phyloP scores from a whole-genome alignment of 1,140 invertebrate genomes.

The Drosophila guanche region DNA sequence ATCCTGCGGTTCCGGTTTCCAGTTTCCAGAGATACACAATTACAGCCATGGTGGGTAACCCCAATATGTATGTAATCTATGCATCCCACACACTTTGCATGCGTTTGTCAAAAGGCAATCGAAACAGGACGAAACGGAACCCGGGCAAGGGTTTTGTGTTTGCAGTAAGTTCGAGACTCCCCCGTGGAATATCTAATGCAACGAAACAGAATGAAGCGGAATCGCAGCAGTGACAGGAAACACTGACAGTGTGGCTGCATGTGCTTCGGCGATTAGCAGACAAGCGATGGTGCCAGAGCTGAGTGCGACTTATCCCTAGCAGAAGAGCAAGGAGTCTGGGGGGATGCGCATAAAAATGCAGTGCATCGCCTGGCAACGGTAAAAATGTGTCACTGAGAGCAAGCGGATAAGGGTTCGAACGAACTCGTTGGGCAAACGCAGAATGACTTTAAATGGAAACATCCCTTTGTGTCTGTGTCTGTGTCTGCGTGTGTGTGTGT shows the following conservation, averaged over 20 bases:
- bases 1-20: background rate
- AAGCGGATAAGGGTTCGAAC: constrained; percentile 3
- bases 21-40: constrained; percentile 11
- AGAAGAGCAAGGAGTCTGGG: background rate
- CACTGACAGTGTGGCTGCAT: constrained; percentile 4
- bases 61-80: constrained; percentile 31
- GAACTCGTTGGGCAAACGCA: constrained; percentile 35
- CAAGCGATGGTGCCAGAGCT: constrained; percentile 55
- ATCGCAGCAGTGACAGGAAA: background rate
- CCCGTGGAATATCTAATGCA: constrained; percentile 56
- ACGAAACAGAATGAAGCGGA: constrained; percentile 5
- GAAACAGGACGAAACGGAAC: constrained; percentile 21
- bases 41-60: constrained; percentile 13
- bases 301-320: constrained; percentile 45
- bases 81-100: constrained; percentile 40
- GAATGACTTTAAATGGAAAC: constrained; percentile 73
- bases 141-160: background rate
- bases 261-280: constrained; percentile 64
- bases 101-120: constrained; percentile 43
- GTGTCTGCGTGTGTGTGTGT: constrained; percentile 21
- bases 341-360: constrained; percentile 60
- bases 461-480: constrained; percentile 49
- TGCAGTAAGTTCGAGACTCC: constrained; percentile 54
- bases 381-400: constrained; percentile 49
- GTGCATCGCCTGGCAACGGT: constrained; percentile 52